phyloP scores from a whole-genome alignment of 2,888 invertebrate species.

The Liodrosophila aerea region DNA sequence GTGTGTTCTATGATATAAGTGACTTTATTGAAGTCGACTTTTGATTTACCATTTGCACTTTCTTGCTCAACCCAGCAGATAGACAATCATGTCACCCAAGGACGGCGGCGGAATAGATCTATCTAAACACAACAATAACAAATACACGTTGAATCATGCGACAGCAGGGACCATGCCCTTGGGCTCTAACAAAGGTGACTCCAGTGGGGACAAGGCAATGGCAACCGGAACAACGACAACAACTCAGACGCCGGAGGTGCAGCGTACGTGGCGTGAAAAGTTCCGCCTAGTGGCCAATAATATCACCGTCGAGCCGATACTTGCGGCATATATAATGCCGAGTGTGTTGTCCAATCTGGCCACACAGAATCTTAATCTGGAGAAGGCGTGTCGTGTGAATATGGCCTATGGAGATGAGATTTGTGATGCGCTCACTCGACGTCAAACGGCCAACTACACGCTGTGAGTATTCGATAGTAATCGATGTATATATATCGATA shows the following conservation, averaged over 20 bases:
- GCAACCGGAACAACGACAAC: slow-evolving; percentile 12
- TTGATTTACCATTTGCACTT: background rate
- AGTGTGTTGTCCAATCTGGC: slow-evolving; percentile 88
- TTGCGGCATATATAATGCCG: slow-evolving; percentile 86
- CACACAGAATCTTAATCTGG: slow-evolving; percentile 92
- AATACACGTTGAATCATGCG: slow-evolving; percentile 52
- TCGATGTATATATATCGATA: no score
- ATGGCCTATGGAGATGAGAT: slow-evolving; percentile 88
- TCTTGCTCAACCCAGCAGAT: slow-evolving; percentile 1
- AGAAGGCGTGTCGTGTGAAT: slow-evolving; percentile 93
- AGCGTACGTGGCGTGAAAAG: slow-evolving; percentile 81
- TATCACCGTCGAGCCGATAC: slow-evolving; percentile 87
- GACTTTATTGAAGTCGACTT: no score
- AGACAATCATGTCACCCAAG: slow-evolving; percentile 54
- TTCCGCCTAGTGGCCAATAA: slow-evolving; percentile 83
- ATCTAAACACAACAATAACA: slow-evolving; percentile 46
- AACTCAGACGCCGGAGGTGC: background rate
- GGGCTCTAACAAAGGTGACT: no score
- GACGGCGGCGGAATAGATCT: slow-evolving; percentile 53
- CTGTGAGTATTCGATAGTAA: slow-evolving; percentile 82
- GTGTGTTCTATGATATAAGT: no score
- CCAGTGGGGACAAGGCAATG: background rate
- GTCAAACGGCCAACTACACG: slow-evolving; percentile 86
- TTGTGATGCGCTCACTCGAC: slow-evolving; percentile 89
- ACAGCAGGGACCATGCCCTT: no score